Evolutionary conservation across 2,797 vertebrate species (phyloP).

Genomic region (Channallabes apus): DNA sequence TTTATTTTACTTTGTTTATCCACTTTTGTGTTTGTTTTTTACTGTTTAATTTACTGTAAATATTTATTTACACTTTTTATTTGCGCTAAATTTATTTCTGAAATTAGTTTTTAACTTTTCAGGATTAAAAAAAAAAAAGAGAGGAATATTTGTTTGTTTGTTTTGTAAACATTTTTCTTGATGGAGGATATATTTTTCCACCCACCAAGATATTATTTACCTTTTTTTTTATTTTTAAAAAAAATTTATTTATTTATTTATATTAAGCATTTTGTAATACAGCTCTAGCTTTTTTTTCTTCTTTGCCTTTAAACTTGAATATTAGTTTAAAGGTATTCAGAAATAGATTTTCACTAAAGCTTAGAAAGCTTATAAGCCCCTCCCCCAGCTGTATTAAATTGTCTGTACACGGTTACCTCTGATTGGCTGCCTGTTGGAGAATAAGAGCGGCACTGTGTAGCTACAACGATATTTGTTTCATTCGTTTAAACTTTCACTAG

Average conservation of each 20-base stretch:
- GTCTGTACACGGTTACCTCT: neutral
- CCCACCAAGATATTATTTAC: too few relatives aligned
- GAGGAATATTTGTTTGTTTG: too few relatives aligned
- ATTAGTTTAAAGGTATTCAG: neutral
- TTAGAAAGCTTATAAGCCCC: neutral
- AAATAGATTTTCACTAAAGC: neutral
- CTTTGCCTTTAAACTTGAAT: neutral
- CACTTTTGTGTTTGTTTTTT: too few relatives aligned
- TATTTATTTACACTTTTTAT: too few relatives aligned
- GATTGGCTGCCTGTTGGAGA: neutral
- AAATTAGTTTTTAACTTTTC: too few relatives aligned
- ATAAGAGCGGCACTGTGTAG: neutral
- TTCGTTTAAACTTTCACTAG: neutral
- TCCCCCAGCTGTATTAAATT: neutral
- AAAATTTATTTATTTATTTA: neutral
- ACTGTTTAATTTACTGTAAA: too few relatives aligned
- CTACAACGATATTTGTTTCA: neutral
- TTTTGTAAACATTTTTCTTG: too few relatives aligned
- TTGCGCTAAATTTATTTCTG: too few relatives aligned
- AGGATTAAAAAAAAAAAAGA: too few relatives aligned
- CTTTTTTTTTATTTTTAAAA: neutral
- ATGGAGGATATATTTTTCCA: too few relatives aligned
- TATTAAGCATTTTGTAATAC: neutral
- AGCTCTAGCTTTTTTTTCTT: neutral
- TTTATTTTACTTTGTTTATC: too few relatives aligned